Conservation (phyloP, 1,140 invertebrate species). For the Radopholus similis region DNA sequence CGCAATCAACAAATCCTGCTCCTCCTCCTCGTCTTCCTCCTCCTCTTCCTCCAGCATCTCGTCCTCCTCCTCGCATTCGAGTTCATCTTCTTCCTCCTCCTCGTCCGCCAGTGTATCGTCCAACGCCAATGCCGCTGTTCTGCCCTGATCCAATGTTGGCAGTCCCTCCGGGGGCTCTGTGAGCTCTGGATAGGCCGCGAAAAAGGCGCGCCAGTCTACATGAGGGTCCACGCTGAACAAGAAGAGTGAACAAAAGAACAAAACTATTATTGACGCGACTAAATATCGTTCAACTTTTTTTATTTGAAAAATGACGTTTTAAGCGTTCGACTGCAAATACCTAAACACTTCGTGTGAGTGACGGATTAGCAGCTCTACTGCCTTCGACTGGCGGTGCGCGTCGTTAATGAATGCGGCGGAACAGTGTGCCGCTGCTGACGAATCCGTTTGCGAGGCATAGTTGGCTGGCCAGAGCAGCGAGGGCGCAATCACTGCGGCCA, state of each 20-base stretch:
- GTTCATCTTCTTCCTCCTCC: conserved; percentile 24
- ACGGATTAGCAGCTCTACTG: conserved; percentile 51
- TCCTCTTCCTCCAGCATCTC: conserved; percentile 47
- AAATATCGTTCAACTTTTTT: too few species aligned
- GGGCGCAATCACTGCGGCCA: conserved; percentile 57
- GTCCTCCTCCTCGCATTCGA: conserved; percentile 42
- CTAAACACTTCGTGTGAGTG: conserved; percentile 54
- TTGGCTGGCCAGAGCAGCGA: conserved; percentile 47
- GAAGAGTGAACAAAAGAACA: too few species aligned
- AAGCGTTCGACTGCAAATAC: too few species aligned
- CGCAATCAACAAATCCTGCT: conserved; percentile 19
- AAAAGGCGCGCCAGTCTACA: conserved; percentile 51
- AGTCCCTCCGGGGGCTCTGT: conserved; percentile 34
- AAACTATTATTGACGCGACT: too few species aligned
- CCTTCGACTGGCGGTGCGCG: conserved; percentile 49
- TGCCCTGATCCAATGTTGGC: too few species aligned
- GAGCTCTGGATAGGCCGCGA: conserved; percentile 44
- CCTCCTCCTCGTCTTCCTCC: conserved; percentile 29
- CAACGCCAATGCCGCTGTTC: conserved; percentile 29
- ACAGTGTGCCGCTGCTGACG: conserved; percentile 21
- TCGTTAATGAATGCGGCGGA: conserved; percentile 42
- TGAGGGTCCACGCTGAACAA: conserved; percentile 42
- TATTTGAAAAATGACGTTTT: too few species aligned
- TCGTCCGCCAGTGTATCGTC: background rate
- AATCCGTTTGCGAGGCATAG: conserved; percentile 4